Evolutionary conservation across 2,888 invertebrate genomes (phyloP).

Genomic region (Pseudeuparius sepicola): DNA sequence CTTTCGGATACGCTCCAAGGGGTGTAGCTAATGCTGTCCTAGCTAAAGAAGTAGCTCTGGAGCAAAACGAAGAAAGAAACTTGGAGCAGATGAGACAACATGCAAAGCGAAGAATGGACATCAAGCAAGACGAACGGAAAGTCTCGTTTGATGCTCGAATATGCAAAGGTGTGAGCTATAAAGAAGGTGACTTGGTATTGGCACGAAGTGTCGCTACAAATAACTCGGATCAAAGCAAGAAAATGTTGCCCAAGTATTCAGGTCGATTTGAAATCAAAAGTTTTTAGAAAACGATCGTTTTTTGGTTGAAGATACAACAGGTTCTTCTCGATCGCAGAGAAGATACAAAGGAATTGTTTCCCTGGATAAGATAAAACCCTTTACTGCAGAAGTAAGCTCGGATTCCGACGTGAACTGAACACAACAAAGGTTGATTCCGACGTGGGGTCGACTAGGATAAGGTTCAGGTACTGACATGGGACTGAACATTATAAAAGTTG

Average conservation of each 20-base stretch:
- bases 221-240: constrained; percentile 14
- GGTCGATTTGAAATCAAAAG: constrained; percentile 14
- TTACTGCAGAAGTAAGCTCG: constrained; percentile 2
- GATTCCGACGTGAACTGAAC: too few species aligned
- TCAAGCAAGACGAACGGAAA: constrained; percentile 10
- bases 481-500: too few species aligned
- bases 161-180: not conserved
- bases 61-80: too few species aligned
- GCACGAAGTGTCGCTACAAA: constrained; percentile 3
- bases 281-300: constrained; percentile 9
- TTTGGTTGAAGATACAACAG: constrained; percentile 6
- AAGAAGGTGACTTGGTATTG: constrained; percentile 11
- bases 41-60: constrained; percentile 7
- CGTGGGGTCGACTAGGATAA: too few species aligned
- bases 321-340: constrained; percentile 11
- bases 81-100: not conserved
- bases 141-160: constrained; percentile 10
- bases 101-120: constrained; percentile 2
- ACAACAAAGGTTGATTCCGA: too few species aligned
- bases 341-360: constrained; percentile 9
- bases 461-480: too few species aligned
- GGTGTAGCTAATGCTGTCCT: constrained; percentile 13
- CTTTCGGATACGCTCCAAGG: constrained; percentile 19
- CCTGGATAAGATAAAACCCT: constrained; percentile 9
- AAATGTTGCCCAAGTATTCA: constrained; percentile 14